phyloP scores from a whole-genome alignment of 2,113 vertebrate species.

The Microtus pennsylvanicus region DNA sequence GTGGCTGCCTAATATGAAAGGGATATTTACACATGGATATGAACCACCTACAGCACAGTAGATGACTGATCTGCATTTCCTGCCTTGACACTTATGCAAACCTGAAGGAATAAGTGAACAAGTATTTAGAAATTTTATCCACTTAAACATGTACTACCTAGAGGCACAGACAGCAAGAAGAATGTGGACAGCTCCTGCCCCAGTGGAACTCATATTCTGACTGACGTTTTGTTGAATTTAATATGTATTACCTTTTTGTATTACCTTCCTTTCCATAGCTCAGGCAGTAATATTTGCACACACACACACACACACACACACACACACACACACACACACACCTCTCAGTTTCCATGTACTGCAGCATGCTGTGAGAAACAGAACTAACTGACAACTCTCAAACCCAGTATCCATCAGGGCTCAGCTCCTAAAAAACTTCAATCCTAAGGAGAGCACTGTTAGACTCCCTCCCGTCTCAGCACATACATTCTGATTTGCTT shows the following conservation, averaged over 20 bases:
- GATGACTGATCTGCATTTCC: not conserved
- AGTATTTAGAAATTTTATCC: not conserved
- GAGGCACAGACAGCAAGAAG: not conserved
- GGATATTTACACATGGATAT: not conserved
- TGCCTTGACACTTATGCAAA: not conserved
- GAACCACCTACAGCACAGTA: not conserved
- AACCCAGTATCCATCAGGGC: not conserved
- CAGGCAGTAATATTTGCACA: not conserved
- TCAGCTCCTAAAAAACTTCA: not conserved
- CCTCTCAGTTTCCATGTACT: not conserved
- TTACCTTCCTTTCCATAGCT: not conserved
- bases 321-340: not conserved
- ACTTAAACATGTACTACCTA: not conserved
- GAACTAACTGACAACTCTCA: not conserved
- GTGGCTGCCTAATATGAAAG: not conserved
- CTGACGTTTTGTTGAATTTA: not conserved
- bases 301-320: not conserved
- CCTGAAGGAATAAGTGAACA: not conserved
- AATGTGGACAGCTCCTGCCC: not conserved
- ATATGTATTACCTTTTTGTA: not conserved
- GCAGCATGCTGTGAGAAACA: not conserved
- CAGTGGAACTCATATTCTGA: not conserved
- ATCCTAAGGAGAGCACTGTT: not conserved
- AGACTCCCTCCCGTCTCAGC: not conserved
- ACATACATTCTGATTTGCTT: not conserved